Evolutionary conservation across 2,113 vertebrate genomes (phyloP), one percentile per base, ranked within the genome.

Genomic region (Gavia stellata): DNA sequence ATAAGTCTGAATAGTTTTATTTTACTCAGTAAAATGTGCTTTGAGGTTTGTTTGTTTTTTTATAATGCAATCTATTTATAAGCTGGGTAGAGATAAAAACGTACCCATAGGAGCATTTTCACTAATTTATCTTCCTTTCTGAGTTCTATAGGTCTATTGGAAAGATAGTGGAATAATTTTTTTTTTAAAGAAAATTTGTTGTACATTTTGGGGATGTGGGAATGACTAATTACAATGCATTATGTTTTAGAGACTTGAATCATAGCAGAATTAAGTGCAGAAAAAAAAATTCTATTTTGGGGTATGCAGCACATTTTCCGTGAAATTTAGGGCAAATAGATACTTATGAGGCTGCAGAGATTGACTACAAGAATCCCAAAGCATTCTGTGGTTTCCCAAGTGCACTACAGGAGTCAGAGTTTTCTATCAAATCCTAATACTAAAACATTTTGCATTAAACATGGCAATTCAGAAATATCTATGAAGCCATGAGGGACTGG

Each of bases 1-100:
- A 36, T 68, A 70, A 56, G 47, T 68, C 50, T 59, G 78, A 61
- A 68, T 81, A 52, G 25, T 79, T 88, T 84, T 72, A 79, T 82
- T 94, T 89, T 63, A 66, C 38, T 81, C 81, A 62, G 26, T 75
- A 90, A 95, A 81, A 84, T 26, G n/a, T 40, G 34, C 50, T 89
- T 80, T 16, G 26, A 18, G 14, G 6, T 10, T 62, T 61, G n/a
- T 81, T 93, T 10, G 1, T 16, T 44, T 42, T 91, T 91, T 75
- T 82, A 70, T 29, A 63, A 82, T 23, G 9, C 9, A 83, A 61
- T 82, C 24, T 66, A 36, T 83, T 82, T 85, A 49, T 42, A 75
- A 62, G 24, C 14, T 65, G 23, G 9, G 6, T 28, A 56, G 23
- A 63, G 24, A 89, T 70, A 36, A 61, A 96, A 87, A 86, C 44